Base-by-base conservation (phyloP, 2,888 invertebrate genomes). In the Temnothorax unifasciatus region DNA sequence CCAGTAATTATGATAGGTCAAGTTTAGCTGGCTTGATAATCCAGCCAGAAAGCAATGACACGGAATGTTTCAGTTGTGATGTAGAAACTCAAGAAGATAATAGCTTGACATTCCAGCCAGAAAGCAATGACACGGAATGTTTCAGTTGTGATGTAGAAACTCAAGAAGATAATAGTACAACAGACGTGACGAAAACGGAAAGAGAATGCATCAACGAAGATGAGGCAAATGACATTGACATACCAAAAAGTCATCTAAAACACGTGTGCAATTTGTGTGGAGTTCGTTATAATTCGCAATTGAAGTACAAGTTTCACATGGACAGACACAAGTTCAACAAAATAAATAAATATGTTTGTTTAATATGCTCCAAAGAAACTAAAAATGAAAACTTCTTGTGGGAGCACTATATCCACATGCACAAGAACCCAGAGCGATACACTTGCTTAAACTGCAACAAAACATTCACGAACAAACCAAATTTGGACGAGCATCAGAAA, bases 261-360 rank as follows among this genome's bases (percentile, higher is more conserved):
- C 88, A 86, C 25, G 57, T 82, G 52, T 92, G 92, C 50, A 79
- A 85, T 44, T 29, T 88, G 6, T 91, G 92, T 15, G 91, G 90
- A 11, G 75, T 85, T n/a, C 84, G 85, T 57, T 92, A 88, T 74
- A 74, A 87, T 61, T 90, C 87, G 3, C 83, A 85, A 9, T 25
- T 82, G 15, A 91, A 91, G 73, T 92, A 90, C 11, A 86, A 92
- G 52, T 91, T 91, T 84, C 92, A 92, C 13, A 87, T 90, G 85
- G 87, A 90, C 34, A 89, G 91, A 18, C 92, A 91, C 34, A 86
- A 83, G 63, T 76, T 71, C 8, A 66, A 59, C 21, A 85, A 90
- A 77, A 91, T 90, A 41, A 66, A 88, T 50, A 86, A 83, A 59
- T 92, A 83, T 18, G 63, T 87, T 25, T 91, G 91, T 66, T 86